Base-by-base conservation (phyloP, 2,888 invertebrate genomes). In the Amitus sp. region DNA sequence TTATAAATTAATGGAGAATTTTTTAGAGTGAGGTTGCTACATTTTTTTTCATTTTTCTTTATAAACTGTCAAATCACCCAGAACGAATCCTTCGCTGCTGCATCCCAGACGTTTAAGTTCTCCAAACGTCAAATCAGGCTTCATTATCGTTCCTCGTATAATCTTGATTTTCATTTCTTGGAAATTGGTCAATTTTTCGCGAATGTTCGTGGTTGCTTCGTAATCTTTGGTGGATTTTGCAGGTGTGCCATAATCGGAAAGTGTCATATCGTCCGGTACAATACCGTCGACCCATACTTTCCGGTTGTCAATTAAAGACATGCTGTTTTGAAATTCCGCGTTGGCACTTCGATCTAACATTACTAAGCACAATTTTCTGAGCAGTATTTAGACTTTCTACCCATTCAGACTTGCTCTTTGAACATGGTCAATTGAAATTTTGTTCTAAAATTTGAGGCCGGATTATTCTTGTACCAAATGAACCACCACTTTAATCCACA, bases 31-130 rank as follows among this genome's bases (percentile, higher is more conserved):
- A n/a, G n/a, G n/a, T n/a, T n/a, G n/a, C n/a, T n/a, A n/a, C n/a
- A n/a, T n/a, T n/a, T n/a, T n/a, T n/a, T n/a, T n/a, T n/a, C n/a
- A n/a, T n/a, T n/a, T n/a, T n/a, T n/a, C n/a, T n/a, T n/a, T n/a
- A n/a, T n/a, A n/a, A n/a, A n/a, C n/a, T n/a, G n/a, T n/a, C n/a
- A n/a, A n/a, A n/a, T 56, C 56, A 81, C 82, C 82, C 68, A 76
- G 73, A 43, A 82, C 79, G 39, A 82, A 71, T 46, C 82, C 82
- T 47, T 75, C 73, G 48, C 68, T 73, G 51, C 78, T 76, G 51
- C 73, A 73, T 15, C 79, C 76, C 0, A 82, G 64, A 15, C 69
- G 56, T 50, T 67, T 75, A 2, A 82, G 66, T 45, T 80, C 79
- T 3, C 71, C 75, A 43, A 73, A 69, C 0, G 75, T 77, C 15